phyloP scores from a whole-genome alignment of 2,888 invertebrate genomes.

The Neoascia interrupta region DNA sequence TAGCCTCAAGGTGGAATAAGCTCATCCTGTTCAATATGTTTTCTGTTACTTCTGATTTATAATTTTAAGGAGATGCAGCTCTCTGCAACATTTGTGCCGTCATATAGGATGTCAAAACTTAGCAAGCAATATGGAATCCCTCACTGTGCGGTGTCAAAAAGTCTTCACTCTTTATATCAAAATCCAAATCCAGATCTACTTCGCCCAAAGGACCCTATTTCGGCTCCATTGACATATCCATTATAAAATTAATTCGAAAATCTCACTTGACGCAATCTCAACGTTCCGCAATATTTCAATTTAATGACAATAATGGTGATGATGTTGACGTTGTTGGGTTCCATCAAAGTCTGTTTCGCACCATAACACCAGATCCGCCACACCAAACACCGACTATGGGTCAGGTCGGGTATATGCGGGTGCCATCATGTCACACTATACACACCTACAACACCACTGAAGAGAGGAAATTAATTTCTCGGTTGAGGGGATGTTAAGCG shows the following conservation, averaged over 20 bases:
- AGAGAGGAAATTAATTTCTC: slow-evolving; percentile 67
- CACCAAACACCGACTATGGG: too few species aligned
- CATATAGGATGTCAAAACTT: too few species aligned
- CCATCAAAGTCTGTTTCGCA: slow-evolving; percentile 69
- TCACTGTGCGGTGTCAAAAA: not conserved
- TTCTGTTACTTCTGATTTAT: too few species aligned
- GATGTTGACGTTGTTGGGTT: slow-evolving; percentile 59
- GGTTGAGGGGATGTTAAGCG: slow-evolving; percentile 62
- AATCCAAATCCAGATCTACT: too few species aligned
- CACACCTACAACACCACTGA: slow-evolving; percentile 18
- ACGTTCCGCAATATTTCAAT: slow-evolving; percentile 60
- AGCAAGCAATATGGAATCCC: not conserved
- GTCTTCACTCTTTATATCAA: not conserved
- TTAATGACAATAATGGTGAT: slow-evolving; percentile 61
- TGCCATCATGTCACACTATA: slow-evolving; percentile 28
- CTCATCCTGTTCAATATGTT: too few species aligned
- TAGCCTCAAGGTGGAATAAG: too few species aligned
- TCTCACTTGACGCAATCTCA: slow-evolving; percentile 38
- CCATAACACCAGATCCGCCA: slow-evolving; percentile 72
- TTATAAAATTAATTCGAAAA: slow-evolving; percentile 64
- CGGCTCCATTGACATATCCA: slow-evolving; percentile 52
- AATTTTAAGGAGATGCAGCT: too few species aligned
- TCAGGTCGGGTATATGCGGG: slow-evolving; percentile 1
- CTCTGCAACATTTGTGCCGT: too few species aligned
- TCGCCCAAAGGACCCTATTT: not conserved